Conservation (phyloP, 2,113 vertebrate species). For the Varanus komodoensis region DNA sequence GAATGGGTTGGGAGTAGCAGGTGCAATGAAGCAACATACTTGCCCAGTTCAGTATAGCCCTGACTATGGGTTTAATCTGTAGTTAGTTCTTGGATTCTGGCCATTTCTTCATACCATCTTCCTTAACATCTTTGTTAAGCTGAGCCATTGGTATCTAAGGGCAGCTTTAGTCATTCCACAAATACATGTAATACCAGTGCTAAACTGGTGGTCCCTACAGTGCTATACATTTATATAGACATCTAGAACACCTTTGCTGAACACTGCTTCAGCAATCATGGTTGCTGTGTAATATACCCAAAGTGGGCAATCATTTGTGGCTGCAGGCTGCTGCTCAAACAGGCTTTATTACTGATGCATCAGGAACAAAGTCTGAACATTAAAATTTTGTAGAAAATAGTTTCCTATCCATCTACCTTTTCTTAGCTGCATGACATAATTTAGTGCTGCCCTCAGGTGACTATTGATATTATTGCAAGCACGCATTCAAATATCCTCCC, state of each 20-base stretch:
- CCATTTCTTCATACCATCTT: background rate
- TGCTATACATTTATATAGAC: background rate
- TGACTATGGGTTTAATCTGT: no score
- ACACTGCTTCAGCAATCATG: background rate
- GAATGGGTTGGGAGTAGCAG: no score
- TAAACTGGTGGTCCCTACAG: background rate
- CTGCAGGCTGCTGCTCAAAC: background rate
- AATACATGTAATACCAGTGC: background rate
- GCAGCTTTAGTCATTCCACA: background rate
- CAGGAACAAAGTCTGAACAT: background rate
- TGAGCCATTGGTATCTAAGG: background rate
- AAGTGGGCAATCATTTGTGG: background rate
- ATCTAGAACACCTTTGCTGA: background rate
- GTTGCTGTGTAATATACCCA: background rate
- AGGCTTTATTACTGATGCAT: background rate
- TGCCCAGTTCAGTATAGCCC: no score
- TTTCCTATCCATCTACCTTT: background rate
- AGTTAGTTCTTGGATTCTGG: no score
- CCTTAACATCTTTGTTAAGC: background rate
- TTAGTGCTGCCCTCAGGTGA: slow-evolving; percentile 16
- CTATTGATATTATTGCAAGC: background rate
- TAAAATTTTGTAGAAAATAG: background rate
- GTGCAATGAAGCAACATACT: no score
- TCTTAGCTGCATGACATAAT: background rate
- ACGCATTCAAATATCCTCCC: background rate